Conservation (phyloP, 37 sponge, comb jelly and placozoan genomes). For the Beroe ovata region DNA sequence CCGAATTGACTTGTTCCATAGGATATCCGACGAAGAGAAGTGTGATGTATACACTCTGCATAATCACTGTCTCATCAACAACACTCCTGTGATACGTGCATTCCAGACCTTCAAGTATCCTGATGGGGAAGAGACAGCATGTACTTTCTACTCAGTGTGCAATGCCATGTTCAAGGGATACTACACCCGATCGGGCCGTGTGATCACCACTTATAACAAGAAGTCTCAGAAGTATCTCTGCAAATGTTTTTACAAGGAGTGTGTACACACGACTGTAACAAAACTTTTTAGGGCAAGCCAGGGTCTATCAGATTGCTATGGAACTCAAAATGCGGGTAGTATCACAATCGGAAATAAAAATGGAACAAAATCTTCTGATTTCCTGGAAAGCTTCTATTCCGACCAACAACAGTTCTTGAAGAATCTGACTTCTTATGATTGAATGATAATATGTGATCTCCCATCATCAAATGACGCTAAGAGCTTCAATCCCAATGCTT, state of each 20-base stretch:
- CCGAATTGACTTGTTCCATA: constrained; percentile 39
- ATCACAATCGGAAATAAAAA: constrained; percentile 7
- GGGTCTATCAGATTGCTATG: constrained; percentile 51
- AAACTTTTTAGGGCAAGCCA: constrained; percentile 33
- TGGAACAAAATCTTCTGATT: neutral
- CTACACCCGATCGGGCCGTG: constrained; percentile 61
- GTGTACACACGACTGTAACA: constrained; percentile 51
- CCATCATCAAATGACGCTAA: too few relatives aligned
- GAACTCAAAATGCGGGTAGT: constrained; percentile 37
- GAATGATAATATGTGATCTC: too few relatives aligned
- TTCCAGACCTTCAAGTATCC: constrained; percentile 66
- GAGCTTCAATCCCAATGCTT: neutral
- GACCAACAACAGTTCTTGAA: constrained; percentile 32
- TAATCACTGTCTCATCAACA: constrained; percentile 58
- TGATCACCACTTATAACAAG: constrained; percentile 59
- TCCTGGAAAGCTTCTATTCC: constrained; percentile 12
- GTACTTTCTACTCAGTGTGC: constrained; percentile 62
- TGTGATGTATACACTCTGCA: constrained; percentile 65
- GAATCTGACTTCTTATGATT: constrained; percentile 29
- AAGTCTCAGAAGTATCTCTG: constrained; percentile 52
- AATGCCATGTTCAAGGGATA: constrained; percentile 65
- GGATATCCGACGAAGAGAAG: constrained; percentile 62
- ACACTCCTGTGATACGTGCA: constrained; percentile 44
- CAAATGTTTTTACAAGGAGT: constrained; percentile 65
- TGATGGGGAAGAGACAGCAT: constrained; percentile 39